Evolutionary conservation across 2,888 invertebrate genomes (phyloP).

Genomic region (Epinotia nisella): DNA sequence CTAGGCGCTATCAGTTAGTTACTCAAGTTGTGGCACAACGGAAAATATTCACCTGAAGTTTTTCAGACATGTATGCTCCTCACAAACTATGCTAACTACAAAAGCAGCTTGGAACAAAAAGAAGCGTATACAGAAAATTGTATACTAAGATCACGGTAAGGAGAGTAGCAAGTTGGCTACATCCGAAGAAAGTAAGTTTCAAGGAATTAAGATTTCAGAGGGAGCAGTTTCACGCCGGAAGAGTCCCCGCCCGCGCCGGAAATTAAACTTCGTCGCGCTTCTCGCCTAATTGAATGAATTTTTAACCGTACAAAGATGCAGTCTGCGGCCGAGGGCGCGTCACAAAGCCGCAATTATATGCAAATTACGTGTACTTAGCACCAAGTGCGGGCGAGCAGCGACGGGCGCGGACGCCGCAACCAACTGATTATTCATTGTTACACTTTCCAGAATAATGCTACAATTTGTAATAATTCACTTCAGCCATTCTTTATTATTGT

Average conservation of each 20-base stretch:
- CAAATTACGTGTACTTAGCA: constrained; percentile 79
- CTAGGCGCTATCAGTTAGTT: background rate
- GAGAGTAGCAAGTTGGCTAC: constrained; percentile 43
- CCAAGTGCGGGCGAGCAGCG: constrained; percentile 63
- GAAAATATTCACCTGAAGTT: constrained; percentile 19
- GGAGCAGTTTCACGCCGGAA: constrained; percentile 68
- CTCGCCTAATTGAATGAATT: constrained; percentile 81
- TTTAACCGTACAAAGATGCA: constrained; percentile 80
- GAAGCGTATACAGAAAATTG: constrained; percentile 17
- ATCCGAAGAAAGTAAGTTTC: constrained; percentile 60
- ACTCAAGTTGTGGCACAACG: constrained; percentile 12
- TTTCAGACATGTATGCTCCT: constrained; percentile 24
- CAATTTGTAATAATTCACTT: constrained; percentile 65
- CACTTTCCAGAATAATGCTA: constrained; percentile 66
- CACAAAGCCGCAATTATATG: constrained; percentile 81
- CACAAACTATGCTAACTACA: constrained; percentile 28
- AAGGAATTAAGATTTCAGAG: constrained; percentile 71
- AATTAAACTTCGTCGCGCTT: constrained; percentile 77
- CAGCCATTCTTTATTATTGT: constrained; percentile 47
- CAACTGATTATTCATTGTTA: constrained; percentile 67
- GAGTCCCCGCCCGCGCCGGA: constrained; percentile 67
- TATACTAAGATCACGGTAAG: constrained; percentile 31
- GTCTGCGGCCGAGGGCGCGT: constrained; percentile 66
- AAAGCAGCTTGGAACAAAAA: constrained; percentile 39
- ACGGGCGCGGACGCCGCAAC: constrained; percentile 50